Evolutionary conservation across 2,888 invertebrate species (phyloP), one percentile per base, ranked within the genome.

Genomic region (Antitype chi): DNA sequence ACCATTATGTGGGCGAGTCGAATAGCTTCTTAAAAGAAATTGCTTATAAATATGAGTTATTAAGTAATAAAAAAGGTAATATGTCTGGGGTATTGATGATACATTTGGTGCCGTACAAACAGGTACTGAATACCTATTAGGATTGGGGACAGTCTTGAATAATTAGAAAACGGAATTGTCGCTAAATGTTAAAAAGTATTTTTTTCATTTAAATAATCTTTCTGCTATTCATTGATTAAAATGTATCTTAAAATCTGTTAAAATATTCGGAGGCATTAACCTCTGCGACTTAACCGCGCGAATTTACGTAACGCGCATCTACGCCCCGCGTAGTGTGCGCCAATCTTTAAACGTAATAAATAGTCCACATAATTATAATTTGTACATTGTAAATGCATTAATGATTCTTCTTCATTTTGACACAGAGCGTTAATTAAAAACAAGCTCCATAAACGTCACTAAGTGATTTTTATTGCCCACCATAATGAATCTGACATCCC

Each of bases 381-480:
- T 82, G 86, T 87, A 80, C 77, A 74, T 83, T 81, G 70, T 88
- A 86, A 86, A 84, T 81, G 84, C 72, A 80, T 76, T 87, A 88
- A 88, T 88, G 80, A 86, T 74, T 86, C 85, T 85, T 87, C 84
- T 80, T 84, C 85, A 79, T 83, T 87, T 87, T 87, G 87, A 87
- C 88, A 85, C 87, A 69, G 70, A 69, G 70, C 73, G 79, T 87
- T 88, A 87, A 87, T 87, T 87, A 87, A 88, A 88, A 87, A 75
- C 78, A 57, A 69, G 76, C 70, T 78, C 80, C 70, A 87, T 89
- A 89, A 92, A 92, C 89, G 90, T 91, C 88, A 89, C 88, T 88
- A 88, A 87, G 86, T 87, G 90, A 90, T 89, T 85, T 92, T 92
- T 92, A 92, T 92, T 88, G 71, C 85, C 78, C 84, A 62, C 79